Evolutionary conservation across 2,888 invertebrate genomes (phyloP).

Genomic region (Pyrocoelia pectoralis): DNA sequence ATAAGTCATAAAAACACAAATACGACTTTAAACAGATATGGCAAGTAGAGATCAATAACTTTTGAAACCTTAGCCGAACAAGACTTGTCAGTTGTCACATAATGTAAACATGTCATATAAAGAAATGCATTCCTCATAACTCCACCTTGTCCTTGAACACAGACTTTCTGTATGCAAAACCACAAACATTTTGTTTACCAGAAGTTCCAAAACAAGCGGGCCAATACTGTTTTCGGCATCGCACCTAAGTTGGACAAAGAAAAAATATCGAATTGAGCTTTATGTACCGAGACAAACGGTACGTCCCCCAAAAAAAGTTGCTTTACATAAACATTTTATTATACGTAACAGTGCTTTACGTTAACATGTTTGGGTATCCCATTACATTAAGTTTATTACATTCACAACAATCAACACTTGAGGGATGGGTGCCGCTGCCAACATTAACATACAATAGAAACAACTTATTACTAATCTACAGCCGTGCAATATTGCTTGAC

Average conservation of each 20-base stretch:
- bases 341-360: constrained; percentile 10
- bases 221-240: background rate
- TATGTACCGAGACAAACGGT: no score
- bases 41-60: constrained; percentile 36
- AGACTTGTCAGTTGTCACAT: constrained; percentile 40
- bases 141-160: constrained; percentile 47
- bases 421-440: constrained; percentile 43
- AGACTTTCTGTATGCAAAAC: constrained; percentile 47
- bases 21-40: constrained; percentile 23
- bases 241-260: no score
- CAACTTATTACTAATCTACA: constrained; percentile 48
- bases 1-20: constrained; percentile 21
- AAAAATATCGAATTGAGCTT: no score
- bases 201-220: constrained; percentile 35
- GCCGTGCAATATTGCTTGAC: constrained; percentile 44
- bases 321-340: background rate
- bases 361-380: constrained; percentile 29
- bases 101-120: constrained; percentile 45
- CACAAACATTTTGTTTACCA: constrained; percentile 32
- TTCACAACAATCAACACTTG: constrained; percentile 36
- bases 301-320: no score
- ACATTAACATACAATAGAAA: constrained; percentile 49
- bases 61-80: constrained; percentile 29
- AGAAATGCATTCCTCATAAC: constrained; percentile 49
- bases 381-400: constrained; percentile 32